Evolutionary conservation across 1,140 invertebrate genomes (phyloP).

Genomic region (Fopius arisanus): DNA sequence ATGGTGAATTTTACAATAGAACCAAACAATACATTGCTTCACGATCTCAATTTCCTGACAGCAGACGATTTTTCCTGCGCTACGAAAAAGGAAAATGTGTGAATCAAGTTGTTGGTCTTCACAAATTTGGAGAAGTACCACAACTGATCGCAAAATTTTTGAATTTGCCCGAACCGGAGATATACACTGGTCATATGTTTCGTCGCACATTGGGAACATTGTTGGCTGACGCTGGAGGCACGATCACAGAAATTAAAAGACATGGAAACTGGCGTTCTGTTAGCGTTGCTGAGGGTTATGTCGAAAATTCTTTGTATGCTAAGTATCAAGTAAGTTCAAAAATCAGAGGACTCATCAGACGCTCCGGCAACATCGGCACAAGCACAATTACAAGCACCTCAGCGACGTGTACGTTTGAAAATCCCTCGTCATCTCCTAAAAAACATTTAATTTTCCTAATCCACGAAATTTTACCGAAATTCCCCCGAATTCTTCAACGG

Average conservation of each 20-base stretch:
- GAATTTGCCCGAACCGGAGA: background rate
- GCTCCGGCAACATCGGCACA: too few species aligned
- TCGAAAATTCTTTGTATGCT: slow-evolving; percentile 11
- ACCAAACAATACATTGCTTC: background rate
- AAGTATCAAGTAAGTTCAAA: background rate
- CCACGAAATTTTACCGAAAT: too few species aligned
- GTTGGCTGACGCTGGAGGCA: background rate
- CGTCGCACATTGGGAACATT: slow-evolving; percentile 3
- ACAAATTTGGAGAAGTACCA: slow-evolving; percentile 2
- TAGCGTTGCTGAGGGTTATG: background rate
- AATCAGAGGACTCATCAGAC: too few species aligned
- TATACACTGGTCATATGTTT: slow-evolving; percentile 7
- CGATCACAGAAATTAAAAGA: background rate
- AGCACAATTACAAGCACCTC: too few species aligned
- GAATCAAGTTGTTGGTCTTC: slow-evolving; percentile 1
- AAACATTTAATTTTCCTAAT: too few species aligned
- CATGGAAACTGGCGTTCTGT: background rate
- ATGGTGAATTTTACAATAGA: background rate
- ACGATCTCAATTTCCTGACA: background rate
- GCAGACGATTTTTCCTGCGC: background rate
- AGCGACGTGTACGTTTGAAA: too few species aligned
- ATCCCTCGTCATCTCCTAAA: too few species aligned
- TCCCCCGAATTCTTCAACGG: too few species aligned
- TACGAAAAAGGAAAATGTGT: slow-evolving; percentile 2
- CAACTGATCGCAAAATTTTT: background rate